phyloP scores from a whole-genome alignment of 2,113 vertebrate genomes.

The Pongo abelii region DNA sequence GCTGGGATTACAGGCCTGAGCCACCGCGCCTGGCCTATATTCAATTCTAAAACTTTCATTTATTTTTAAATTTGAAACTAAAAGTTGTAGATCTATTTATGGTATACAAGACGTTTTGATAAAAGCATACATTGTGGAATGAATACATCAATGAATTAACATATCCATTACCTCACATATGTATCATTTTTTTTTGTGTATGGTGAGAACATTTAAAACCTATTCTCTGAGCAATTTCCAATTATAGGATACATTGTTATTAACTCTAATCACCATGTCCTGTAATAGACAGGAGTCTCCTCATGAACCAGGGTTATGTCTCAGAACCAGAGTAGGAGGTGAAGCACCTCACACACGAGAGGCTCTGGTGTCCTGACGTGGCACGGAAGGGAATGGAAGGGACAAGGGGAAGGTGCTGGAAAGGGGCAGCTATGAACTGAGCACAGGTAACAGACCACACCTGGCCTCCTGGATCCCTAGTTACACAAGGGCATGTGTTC shows the following conservation, averaged over 20 bases:
- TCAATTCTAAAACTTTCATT: neutral
- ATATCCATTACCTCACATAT: neutral
- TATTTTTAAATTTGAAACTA: neutral
- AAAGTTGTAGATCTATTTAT: neutral
- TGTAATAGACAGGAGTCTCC: neutral
- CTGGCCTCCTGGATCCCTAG: neutral
- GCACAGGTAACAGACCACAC: neutral
- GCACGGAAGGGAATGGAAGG: neutral
- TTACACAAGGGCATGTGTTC: rapidly evolving
- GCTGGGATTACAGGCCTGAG: too few relatives aligned
- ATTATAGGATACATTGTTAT: neutral
- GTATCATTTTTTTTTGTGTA: neutral
- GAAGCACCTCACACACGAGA: rapidly evolving
- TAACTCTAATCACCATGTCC: too few relatives aligned
- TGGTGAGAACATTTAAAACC: neutral
- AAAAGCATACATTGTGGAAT: neutral
- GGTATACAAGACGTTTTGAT: neutral
- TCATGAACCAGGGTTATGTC: neutral
- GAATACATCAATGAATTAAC: neutral
- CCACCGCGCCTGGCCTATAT: too few relatives aligned
- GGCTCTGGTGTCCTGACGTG: neutral
- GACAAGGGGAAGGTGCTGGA: neutral
- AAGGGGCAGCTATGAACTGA: neutral
- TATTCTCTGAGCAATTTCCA: neutral
- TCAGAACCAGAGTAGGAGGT: neutral